Evolutionary conservation across 2,888 invertebrate genomes (phyloP), one percentile per base, ranked within the genome.

Genomic region (Lasius platythorax): DNA sequence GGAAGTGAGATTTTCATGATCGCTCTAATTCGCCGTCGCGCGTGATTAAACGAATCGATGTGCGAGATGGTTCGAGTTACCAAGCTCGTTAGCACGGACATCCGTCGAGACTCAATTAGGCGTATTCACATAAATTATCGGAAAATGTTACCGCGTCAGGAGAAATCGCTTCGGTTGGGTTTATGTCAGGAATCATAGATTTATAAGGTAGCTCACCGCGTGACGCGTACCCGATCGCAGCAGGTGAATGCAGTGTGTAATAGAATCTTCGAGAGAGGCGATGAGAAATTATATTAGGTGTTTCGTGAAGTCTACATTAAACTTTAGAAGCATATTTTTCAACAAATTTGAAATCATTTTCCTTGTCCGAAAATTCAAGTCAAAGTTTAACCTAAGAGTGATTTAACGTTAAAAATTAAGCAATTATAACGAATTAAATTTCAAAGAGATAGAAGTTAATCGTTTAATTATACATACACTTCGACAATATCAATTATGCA

Each of bases 121-220:
- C 70, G 37, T 67, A 74, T 18, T 40, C 46, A 50, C 66, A 70
- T 68, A 64, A 89, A 86, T 89, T 86, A 70, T 83, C 58, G 74
- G 8, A 30, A 84, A 82, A 84, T 53, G 64, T 83, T 76, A 78
- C 67, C 43, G n/a, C 83, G 70, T 87, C 84, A 56, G 28, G 87
- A 63, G 89, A 89, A 86, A 87, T 86, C 82, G 66, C 50, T 56
- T 67, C 75, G 61, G 67, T 70, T 56, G 66, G 75, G 75, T 87
- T 87, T 72, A 72, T 66, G 73, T 53, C 33, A 61, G 28, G 28
- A 63, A 79, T 63, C 58, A 53, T 23, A 72, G 58, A 79, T 79
- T 79, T 79, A 79, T 72, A 79, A 61, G 72, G 79, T 79, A 79
- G 72, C 78, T 70, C 70, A 43, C 70, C 58, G 40, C 78, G 43